Evolutionary conservation across 2,113 vertebrate species (phyloP).

Genomic region (Bos taurus): DNA sequence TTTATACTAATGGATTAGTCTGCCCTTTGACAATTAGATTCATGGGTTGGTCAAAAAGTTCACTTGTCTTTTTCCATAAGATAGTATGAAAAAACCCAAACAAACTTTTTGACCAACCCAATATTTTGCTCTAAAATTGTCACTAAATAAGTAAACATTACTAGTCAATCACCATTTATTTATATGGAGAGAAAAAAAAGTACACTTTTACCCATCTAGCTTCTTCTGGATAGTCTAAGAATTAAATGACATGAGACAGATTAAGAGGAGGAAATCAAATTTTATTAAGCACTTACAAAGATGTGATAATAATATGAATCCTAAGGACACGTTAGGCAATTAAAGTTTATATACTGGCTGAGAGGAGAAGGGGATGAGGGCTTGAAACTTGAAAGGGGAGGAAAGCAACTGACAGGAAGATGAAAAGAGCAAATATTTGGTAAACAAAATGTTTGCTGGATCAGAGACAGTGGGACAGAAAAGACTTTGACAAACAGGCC

Average conservation of each 20-base stretch:
- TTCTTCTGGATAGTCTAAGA: neutral
- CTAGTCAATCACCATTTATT: slow-evolving; percentile 2
- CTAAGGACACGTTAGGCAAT: neutral
- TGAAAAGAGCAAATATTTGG: neutral
- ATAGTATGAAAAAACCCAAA: neutral
- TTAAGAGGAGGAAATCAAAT: neutral
- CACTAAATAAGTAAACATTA: slow-evolving; percentile 1
- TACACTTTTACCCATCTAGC: neutral
- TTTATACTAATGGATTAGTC: slow-evolving; percentile 19
- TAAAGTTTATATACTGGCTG: neutral
- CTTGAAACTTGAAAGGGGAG: neutral
- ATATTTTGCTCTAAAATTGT: slow-evolving; percentile 3
- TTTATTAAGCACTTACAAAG: neutral
- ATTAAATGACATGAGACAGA: neutral
- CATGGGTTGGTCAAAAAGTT: neutral
- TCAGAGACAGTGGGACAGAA: neutral
- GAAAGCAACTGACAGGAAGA: neutral
- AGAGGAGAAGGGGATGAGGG: neutral
- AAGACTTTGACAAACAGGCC: neutral
- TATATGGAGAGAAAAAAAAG: neutral
- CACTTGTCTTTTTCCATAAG: neutral
- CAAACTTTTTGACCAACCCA: neutral
- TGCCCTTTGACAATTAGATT: slow-evolving; percentile 59
- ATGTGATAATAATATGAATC: neutral
- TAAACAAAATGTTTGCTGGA: neutral